These are phyloP conservation scores for Brachylomia viminalis DNA, from an alignment of 2,888 invertebrate species.

Conservation along the genomic window DNA sequence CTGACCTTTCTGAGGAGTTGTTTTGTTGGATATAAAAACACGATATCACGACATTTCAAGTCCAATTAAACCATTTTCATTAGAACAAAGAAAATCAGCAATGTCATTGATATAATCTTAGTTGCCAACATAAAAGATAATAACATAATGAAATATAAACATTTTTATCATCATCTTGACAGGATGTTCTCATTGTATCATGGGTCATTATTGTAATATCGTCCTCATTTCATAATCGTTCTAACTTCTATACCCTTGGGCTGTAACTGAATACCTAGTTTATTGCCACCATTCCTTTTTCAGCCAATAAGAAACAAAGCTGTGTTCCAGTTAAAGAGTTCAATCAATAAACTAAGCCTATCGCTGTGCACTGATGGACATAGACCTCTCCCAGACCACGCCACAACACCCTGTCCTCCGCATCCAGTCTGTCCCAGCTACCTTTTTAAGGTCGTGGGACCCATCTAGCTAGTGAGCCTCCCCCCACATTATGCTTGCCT, in stretches of 20 bases:
- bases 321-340: too few species aligned
- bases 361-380: too few species aligned
- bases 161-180: slow-evolving; percentile 1
- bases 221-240: not conserved
- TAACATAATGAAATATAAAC: not conserved
- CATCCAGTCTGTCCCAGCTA: too few species aligned
- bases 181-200: not conserved
- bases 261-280: not conserved
- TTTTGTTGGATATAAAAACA: not conserved
- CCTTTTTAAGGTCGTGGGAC: too few species aligned
- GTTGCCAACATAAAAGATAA: not conserved
- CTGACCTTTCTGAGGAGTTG: too few species aligned
- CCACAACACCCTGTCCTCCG: too few species aligned
- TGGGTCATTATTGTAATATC: slow-evolving; percentile 7
- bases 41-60: not conserved
- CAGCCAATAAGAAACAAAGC: too few species aligned
- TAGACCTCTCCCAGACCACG: too few species aligned
- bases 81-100: not conserved
- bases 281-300: too few species aligned
- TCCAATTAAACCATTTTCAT: not conserved
- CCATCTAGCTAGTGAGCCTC: too few species aligned
- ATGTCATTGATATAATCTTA: slow-evolving; percentile 3
- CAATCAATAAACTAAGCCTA: too few species aligned
- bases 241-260: not conserved
- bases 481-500: too few species aligned